Conservation (phyloP, 2,113 vertebrate genomes). For the Corvus moneduloides region DNA sequence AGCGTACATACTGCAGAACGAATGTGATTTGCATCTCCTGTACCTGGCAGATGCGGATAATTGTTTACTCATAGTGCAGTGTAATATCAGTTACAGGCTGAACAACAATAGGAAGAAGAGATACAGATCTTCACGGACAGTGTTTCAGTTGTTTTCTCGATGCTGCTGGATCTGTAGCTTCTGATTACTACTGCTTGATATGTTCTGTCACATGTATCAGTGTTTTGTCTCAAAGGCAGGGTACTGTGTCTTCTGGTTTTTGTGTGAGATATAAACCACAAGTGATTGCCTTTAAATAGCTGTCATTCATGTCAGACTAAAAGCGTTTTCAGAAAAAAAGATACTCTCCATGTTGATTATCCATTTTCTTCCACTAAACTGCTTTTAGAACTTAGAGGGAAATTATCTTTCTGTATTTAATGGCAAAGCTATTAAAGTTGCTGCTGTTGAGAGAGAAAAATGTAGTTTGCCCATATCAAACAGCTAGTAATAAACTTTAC, state of each 20-base stretch:
- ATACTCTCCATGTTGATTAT: slow-evolving; percentile 25
- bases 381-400: slow-evolving; percentile 20
- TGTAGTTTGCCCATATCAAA: neutral
- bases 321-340: slow-evolving; percentile 8
- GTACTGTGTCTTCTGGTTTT: slow-evolving; percentile 7
- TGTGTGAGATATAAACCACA: slow-evolving; percentile 28
- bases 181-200: slow-evolving; percentile 34
- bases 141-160: neutral
- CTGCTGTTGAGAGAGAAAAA: neutral
- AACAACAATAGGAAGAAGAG: neutral
- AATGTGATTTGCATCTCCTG: neutral
- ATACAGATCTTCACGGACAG: neutral
- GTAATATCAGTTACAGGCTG: neutral
- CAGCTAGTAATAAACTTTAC: neutral
- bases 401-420: slow-evolving; percentile 34
- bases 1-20: neutral
- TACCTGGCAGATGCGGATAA: neutral
- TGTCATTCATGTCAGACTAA: slow-evolving; percentile 27
- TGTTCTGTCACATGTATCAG: slow-evolving; percentile 19
- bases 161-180: neutral
- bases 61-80: neutral
- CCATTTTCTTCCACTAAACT: slow-evolving; percentile 40
- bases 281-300: slow-evolving; percentile 48
- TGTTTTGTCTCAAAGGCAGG: slow-evolving; percentile 44
- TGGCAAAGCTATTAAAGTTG: neutral